Evolutionary conservation across 2,888 invertebrate genomes (phyloP).

Genomic region (Himalopsyche anomala): DNA sequence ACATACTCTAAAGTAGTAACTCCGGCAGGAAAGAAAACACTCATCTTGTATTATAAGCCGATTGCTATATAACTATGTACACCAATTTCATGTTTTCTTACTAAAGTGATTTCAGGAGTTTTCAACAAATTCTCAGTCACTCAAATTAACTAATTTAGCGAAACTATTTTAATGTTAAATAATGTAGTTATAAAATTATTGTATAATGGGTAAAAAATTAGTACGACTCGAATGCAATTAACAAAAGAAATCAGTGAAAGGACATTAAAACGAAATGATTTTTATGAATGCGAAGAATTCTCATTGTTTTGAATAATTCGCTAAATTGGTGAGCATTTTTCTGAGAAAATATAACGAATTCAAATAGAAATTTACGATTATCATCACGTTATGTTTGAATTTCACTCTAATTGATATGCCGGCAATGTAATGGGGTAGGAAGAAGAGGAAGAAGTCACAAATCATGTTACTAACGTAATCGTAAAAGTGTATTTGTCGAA

Average conservation of each 20-base stretch:
- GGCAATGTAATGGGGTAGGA: background rate
- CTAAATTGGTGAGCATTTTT: background rate
- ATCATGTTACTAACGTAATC: background rate
- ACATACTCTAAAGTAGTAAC: too few species aligned
- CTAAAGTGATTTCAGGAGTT: too few species aligned
- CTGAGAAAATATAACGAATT: conserved; percentile 2
- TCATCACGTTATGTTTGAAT: background rate
- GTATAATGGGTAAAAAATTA: conserved; percentile 9
- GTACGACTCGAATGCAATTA: background rate
- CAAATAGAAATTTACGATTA: background rate
- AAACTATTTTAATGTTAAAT: too few species aligned
- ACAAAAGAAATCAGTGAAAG: conserved; percentile 33
- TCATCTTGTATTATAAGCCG: too few species aligned
- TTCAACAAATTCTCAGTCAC: too few species aligned
- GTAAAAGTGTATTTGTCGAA: background rate
- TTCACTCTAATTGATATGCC: background rate
- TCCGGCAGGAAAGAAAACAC: too few species aligned
- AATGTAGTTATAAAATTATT: background rate
- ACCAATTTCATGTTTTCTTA: too few species aligned
- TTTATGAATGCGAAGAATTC: conserved; percentile 13
- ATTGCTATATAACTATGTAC: too few species aligned
- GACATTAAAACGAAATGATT: conserved; percentile 19
- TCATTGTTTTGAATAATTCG: conserved; percentile 21
- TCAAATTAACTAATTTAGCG: too few species aligned
- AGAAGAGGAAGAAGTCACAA: background rate